Evolutionary conservation across 1,140 invertebrate species (phyloP).

Genomic region (Coptotermes formosanus): DNA sequence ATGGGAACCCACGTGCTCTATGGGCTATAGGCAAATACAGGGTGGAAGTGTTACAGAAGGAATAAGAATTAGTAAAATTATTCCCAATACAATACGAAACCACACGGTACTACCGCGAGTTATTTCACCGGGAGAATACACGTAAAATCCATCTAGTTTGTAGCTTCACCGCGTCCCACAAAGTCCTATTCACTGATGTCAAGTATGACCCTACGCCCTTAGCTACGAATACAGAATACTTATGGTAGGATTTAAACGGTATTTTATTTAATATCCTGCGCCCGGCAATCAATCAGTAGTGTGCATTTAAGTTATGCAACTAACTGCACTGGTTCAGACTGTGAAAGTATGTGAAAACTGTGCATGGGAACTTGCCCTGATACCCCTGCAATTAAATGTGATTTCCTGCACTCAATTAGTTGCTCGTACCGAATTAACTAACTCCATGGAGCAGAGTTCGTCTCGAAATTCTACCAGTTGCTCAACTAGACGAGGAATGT

Average conservation of each 20-base stretch:
- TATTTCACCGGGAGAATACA: not conserved
- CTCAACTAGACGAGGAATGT: too few relatives aligned
- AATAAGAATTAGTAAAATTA: not conserved
- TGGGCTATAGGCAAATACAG: not conserved
- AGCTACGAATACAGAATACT: not conserved
- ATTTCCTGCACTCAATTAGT: too few relatives aligned
- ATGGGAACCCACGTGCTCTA: too few relatives aligned
- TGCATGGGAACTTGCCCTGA: too few relatives aligned
- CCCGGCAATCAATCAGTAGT: not conserved
- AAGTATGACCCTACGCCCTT: not conserved
- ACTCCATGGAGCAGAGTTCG: too few relatives aligned
- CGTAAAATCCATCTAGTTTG: not conserved
- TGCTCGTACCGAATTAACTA: too few relatives aligned
- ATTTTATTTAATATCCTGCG: not conserved
- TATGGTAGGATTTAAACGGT: not conserved
- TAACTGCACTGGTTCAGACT: too few relatives aligned
- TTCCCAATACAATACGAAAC: not conserved
- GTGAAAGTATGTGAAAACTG: too few relatives aligned
- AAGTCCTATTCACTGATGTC: not conserved
- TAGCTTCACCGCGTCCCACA: not conserved
- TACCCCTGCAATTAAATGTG: too few relatives aligned
- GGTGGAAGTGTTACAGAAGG: not conserved
- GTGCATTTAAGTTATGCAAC: not conserved
- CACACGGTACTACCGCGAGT: not conserved
- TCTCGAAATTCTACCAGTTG: too few relatives aligned